A percentile compares a stretch with the other conserved stretches of the same genome.
Conservation (phyloP, 1,140 invertebrate species). For the Teleogryllus occipitalis region DNA sequence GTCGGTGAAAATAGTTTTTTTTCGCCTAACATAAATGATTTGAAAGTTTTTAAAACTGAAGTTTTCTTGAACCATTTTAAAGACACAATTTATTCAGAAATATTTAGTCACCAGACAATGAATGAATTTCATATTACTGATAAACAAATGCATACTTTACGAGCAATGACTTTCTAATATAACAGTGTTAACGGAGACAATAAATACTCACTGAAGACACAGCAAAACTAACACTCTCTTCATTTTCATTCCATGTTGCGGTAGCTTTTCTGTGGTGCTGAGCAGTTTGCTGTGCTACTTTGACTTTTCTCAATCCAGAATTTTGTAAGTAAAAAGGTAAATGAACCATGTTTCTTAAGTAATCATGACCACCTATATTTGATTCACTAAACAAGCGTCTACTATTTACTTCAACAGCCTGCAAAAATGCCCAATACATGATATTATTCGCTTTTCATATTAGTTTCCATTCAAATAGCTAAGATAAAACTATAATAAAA, state of each 20-base stretch:
- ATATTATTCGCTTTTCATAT: too few relatives aligned
- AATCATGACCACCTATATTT: slow-evolving; percentile 88
- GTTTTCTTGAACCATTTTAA: too few relatives aligned
- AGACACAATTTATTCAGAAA: neutral
- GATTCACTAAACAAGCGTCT: slow-evolving; percentile 75
- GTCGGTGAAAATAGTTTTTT: too few relatives aligned
- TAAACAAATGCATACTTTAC: neutral
- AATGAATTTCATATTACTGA: neutral
- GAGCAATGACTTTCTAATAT: neutral
- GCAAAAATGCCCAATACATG: slow-evolving; percentile 20
- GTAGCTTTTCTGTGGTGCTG: slow-evolving; percentile 25
- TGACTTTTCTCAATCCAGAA: slow-evolving; percentile 81
- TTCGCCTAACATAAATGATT: too few relatives aligned
- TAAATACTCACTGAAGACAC: slow-evolving; percentile 13
- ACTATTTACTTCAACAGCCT: slow-evolving; percentile 89
- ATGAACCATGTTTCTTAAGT: slow-evolving; percentile 92
- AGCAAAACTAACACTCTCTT: slow-evolving; percentile 38
- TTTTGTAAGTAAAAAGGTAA: slow-evolving; percentile 97
- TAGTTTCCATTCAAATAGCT: too few relatives aligned
- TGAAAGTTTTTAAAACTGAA: too few relatives aligned
- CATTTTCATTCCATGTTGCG: slow-evolving; percentile 36
- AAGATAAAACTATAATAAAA: too few relatives aligned
- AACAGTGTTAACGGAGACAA: neutral
- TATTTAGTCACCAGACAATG: neutral
- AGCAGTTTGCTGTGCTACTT: slow-evolving; percentile 76